Base-by-base conservation (phyloP, 2,113 vertebrate species). In the Oreochromis spilurus region DNA sequence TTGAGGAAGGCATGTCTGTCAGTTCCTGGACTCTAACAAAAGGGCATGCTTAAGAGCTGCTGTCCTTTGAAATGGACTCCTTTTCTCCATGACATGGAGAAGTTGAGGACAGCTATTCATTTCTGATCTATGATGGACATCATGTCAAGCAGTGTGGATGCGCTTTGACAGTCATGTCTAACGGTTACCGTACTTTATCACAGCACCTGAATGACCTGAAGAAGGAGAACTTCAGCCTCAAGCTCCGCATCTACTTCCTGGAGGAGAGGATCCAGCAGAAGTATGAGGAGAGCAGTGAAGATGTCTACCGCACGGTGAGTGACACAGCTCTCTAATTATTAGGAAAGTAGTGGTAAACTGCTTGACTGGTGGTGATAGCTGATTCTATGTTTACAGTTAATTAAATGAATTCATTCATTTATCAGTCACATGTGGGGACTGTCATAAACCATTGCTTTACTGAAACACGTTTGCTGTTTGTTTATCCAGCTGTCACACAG, bases 211-310 rank as follows among this genome's bases (percentile, higher is more conserved):
- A 98, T 90, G 99, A 99, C 96, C 96, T 99, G 95, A 99, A 99
- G 96, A 99, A 99, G 96, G 99, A 99, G 97, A 99, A 99, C 96
- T 99, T 99, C 98, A 99, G 98, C 96, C 98, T 99, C 94, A 99
- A 99, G 96, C 96, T 99, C 89, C 98, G 99, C 93, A 99, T 99
- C 95, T 99, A 99, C 96, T 99, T 99, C 95, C 97, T 99, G 97
- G 99, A 99, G 94, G 99, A 99, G 94, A 97, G 97, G 53, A 97
- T 99, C 94, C 98, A 99, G 86, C 97, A 98, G 96, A 99, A 99
- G 95, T 97, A 97, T 86, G 98, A 99, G 95, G 97, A 96, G 93
- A 97, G 97, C 95, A 96, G 89, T 9, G 97, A 99, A 2, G 98
- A 99, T 89, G 94, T 99, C 91, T 98, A 98, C 96, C 97, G 95